A percentile compares a stretch with the other conserved stretches of the same genome.
These are phyloP conservation scores for Eulemur rubriventer DNA, from an alignment of 2,797 vertebrate genomes.

Conservation along the genomic window DNA sequence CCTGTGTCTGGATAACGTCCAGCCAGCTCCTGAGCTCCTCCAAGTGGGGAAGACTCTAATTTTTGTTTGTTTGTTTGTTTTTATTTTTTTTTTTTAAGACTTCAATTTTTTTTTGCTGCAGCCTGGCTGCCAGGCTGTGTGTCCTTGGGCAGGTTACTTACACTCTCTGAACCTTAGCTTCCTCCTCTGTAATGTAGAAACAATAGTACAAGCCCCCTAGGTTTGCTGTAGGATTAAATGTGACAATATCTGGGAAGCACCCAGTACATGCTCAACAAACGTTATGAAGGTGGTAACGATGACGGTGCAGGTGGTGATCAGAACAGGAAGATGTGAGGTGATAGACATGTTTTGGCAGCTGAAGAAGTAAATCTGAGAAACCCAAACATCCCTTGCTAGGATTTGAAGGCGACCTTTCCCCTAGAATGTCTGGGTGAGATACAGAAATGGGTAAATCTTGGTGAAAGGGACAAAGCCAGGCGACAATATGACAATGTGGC, in stretches of 20 bases:
- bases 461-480: not conserved
- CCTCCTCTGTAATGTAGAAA: not conserved
- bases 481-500: rapidly evolving
- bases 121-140: not conserved
- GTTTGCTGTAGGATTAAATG: not conserved
- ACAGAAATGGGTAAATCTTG: not conserved
- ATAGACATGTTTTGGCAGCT: not conserved
- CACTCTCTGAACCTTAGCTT: not conserved
- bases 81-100: too few species aligned
- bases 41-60: not conserved
- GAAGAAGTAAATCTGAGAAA: not conserved
- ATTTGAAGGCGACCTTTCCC: not conserved
- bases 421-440: not conserved
- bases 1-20: not conserved
- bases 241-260: not conserved
- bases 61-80: too few species aligned
- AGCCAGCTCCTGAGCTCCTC: not conserved
- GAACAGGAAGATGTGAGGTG: not conserved
- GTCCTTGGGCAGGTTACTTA: not conserved
- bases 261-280: not conserved
- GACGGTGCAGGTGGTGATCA: rapidly evolving
- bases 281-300: rapidly evolving
- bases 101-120: not conserved
- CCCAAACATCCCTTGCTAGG: not conserved
- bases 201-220: rapidly evolving